Evolutionary conservation across 2,888 invertebrate species (phyloP).

Genomic region (Amblyjoppa fuscipennis): DNA sequence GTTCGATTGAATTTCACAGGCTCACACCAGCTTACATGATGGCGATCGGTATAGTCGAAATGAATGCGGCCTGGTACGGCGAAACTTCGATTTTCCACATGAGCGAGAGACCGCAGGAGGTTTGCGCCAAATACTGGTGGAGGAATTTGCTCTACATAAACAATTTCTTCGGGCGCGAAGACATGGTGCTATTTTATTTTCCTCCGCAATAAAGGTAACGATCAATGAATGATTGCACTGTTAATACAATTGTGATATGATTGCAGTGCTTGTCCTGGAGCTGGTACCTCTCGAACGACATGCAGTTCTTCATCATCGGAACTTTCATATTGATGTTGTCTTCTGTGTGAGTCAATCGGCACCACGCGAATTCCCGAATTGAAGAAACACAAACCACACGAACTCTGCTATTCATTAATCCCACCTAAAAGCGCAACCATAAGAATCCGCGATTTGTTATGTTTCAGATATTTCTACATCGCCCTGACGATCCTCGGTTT

Average conservation of each 20-base stretch:
- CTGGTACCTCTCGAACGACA: conserved; percentile 86
- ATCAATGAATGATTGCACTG: background rate
- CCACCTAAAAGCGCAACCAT: background rate
- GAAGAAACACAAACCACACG: background rate
- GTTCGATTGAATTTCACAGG: conserved; percentile 74
- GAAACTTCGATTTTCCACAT: conserved; percentile 83
- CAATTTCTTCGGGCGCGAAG: conserved; percentile 84
- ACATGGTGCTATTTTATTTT: conserved; percentile 80
- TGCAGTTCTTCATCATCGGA: conserved; percentile 85
- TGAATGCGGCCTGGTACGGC: conserved; percentile 83
- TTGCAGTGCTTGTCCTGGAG: conserved; percentile 86
- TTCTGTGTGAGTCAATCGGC: conserved; percentile 82
- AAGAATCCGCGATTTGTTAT: background rate
- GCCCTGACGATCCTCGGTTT: conserved; percentile 77
- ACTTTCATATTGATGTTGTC: conserved; percentile 84
- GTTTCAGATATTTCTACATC: conserved; percentile 81
- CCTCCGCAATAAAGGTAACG: background rate
- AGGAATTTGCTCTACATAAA: conserved; percentile 86
- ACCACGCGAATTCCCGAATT: background rate
- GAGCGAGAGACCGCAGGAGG: conserved; percentile 82
- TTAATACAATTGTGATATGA: conserved; percentile 23
- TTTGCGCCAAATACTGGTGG: conserved; percentile 87
- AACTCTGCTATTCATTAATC: background rate
- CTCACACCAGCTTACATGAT: conserved; percentile 85
- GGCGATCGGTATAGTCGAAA: conserved; percentile 83